Base-by-base conservation (phyloP, 64 coral and sea anemone species). In the Dendrophyllia cribrosa region DNA sequence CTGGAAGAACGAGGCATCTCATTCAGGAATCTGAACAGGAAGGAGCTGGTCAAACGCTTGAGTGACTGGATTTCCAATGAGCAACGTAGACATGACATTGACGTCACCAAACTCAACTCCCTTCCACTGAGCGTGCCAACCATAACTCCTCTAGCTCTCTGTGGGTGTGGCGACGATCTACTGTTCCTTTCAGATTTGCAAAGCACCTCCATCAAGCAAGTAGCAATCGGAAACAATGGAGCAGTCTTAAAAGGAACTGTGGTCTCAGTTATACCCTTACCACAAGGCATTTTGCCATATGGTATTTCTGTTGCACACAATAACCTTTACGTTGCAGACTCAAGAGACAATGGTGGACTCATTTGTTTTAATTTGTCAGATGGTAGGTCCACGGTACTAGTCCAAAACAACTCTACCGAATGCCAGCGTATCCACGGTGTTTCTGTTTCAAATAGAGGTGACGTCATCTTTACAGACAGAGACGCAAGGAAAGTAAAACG, bases 381-480 rank as follows among this genome's bases (percentile, higher is more conserved):
- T 70, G 71, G 71, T 71, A 62, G 43, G 10, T 43, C 53, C 4
- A 90, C 63, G 17, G 51, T 90, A 21, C 20, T 82, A 44, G 52
- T 90, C 19, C 53, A 51, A 70, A 90, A 90, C 65, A 19, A 13
- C 16, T 82, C 76, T 21, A 44, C 76, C 43, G 71, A 46, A 43
- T 90, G 77, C 24, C 63, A 90, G 65, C 88, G 66, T 72, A 90
- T 90, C 51, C 77, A 90, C 66, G 43, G 88, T 46, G 52, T 90
- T 14, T 48, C 77, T 72, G 76, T 79, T 43, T 43, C 50, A 53
- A 58, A 51, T 43, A 58, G 71, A 15, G 66, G 77, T 13, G 76
- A 82, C 17, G 34, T 91, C 7, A 49, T 91, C 59, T 83, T 83
- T 43, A 91, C 67, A 8, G 89, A 91, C 64, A 91, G 78, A 83